Percentiles rank a stretch among this genome's conserved stretches.
These are phyloP conservation scores for Rhinatrema bivittatum DNA, from an alignment of 2,797 vertebrate genomes.

Conservation along the genomic window DNA sequence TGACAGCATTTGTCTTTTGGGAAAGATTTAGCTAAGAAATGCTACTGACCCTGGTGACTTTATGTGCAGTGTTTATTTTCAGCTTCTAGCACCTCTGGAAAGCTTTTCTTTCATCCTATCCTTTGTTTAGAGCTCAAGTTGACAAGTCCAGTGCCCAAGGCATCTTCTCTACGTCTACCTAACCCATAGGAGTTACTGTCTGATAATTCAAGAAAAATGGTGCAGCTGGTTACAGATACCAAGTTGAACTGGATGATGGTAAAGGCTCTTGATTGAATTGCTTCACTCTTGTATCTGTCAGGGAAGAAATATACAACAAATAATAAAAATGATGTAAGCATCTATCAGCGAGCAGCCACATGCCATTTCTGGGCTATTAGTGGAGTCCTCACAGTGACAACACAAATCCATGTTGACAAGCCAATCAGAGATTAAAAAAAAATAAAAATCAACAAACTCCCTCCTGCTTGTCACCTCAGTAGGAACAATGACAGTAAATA, in stretches of 20 bases:
- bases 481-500: constrained; percentile 29
- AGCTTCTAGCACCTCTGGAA: constrained; percentile 29
- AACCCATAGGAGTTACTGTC: constrained; percentile 51
- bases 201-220: constrained; percentile 46
- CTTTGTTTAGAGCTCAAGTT: constrained; percentile 41
- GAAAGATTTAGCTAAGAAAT: constrained; percentile 41
- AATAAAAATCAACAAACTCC: constrained; percentile 20
- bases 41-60: constrained; percentile 47
- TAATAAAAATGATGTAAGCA: constrained; percentile 54
- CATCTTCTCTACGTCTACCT: constrained; percentile 41
- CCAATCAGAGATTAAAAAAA: constrained; percentile 43
- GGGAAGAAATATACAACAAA: constrained; percentile 54
- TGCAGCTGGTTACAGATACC: constrained; percentile 39
- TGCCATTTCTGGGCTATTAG: constrained; percentile 45
- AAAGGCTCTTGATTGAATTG: constrained; percentile 40
- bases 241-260: constrained; percentile 41
- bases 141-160: constrained; percentile 45
- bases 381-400: constrained; percentile 43
- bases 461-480: constrained; percentile 19
- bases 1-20: constrained; percentile 51
- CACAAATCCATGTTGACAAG: constrained; percentile 48
- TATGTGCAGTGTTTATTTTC: constrained; percentile 54
- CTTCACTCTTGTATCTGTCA: constrained; percentile 49
- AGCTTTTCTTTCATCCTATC: constrained; percentile 19
- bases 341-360: constrained; percentile 50